Evolutionary conservation across 2,888 invertebrate genomes (phyloP).

Genomic region (Hypena proboscidalis): DNA sequence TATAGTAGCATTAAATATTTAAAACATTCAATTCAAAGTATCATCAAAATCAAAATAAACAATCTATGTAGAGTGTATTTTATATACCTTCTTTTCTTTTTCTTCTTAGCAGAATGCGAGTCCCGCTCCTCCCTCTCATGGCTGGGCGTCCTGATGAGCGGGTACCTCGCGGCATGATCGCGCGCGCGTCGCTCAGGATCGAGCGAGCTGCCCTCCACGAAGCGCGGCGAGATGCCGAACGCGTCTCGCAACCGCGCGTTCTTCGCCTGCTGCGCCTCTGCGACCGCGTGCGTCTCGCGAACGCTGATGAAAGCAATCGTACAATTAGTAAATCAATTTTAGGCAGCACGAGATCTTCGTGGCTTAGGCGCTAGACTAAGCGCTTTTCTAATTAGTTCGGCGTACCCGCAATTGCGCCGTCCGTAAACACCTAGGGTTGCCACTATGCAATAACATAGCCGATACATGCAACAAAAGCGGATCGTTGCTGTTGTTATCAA

Average conservation of each 20-base stretch:
- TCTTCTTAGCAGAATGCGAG: slow-evolving; percentile 85
- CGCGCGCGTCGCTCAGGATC: slow-evolving; percentile 89
- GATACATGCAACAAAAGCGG: background rate
- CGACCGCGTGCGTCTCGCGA: slow-evolving; percentile 97
- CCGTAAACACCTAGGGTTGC: no score
- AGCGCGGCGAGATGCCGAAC: slow-evolving; percentile 96
- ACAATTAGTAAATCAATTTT: no score
- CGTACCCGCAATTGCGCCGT: no score
- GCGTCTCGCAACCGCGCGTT: slow-evolving; percentile 97
- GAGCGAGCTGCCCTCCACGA: slow-evolving; percentile 97
- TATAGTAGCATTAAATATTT: no score
- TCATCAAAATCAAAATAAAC: no score
- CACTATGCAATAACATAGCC: no score
- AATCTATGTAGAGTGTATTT: background rate
- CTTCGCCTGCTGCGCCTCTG: slow-evolving; percentile 98
- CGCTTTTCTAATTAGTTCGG: no score
- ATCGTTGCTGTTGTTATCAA: slow-evolving; percentile 9
- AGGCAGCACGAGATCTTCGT: no score
- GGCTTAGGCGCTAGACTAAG: no score
- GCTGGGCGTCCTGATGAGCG: slow-evolving; percentile 91
- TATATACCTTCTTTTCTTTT: slow-evolving; percentile 89
- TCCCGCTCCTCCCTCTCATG: slow-evolving; percentile 83
- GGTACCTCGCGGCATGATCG: slow-evolving; percentile 86
- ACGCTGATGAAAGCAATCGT: slow-evolving; percentile 86
- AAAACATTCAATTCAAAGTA: no score